A percentile compares a stretch with the other conserved stretches of the same genome.
phyloP scores from a whole-genome alignment of 2,113 vertebrate species.

The Miniopterus natalensis region DNA sequence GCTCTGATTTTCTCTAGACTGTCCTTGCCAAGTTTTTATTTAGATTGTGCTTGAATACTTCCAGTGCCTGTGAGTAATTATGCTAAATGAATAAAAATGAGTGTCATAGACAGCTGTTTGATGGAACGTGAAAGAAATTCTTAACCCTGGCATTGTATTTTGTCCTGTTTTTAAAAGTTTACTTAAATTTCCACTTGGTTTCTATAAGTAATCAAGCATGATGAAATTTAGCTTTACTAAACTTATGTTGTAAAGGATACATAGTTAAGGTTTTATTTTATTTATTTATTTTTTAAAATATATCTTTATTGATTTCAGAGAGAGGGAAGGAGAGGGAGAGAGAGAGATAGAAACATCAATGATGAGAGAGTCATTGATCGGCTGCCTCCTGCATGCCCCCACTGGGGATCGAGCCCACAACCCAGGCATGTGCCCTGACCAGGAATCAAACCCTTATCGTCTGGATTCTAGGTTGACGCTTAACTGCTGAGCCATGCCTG shows the following conservation, averaged over 20 bases:
- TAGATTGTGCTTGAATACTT: not conserved
- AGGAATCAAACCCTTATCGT: too few relatives aligned
- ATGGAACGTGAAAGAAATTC: not conserved
- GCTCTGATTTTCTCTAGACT: not conserved
- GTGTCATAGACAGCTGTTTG: not conserved
- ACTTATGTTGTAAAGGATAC: not conserved
- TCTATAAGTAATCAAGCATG: not conserved
- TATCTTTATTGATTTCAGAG: too few relatives aligned
- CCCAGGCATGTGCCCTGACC: too few relatives aligned
- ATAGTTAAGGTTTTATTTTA: not conserved
- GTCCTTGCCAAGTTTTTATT: constrained; percentile 1
- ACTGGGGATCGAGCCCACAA: too few relatives aligned
- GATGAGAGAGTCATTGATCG: too few relatives aligned
- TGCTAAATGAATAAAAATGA: constrained; percentile 38
- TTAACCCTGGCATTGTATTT: not conserved
- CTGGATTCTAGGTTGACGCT: too few relatives aligned
- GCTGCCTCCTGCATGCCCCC: too few relatives aligned
- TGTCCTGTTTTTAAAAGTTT: constrained; percentile 7
- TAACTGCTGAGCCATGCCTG: too few relatives aligned
- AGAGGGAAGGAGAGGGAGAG: too few relatives aligned
- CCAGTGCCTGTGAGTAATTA: not conserved
- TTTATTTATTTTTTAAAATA: too few relatives aligned
- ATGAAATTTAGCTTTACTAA: not conserved
- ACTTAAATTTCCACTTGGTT: not conserved
- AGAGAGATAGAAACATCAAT: too few relatives aligned